A percentile compares a stretch with the other conserved stretches of the same genome.
phyloP scores from a whole-genome alignment of 1,140 invertebrate genomes.

The Lordiphosa clarofinis region DNA sequence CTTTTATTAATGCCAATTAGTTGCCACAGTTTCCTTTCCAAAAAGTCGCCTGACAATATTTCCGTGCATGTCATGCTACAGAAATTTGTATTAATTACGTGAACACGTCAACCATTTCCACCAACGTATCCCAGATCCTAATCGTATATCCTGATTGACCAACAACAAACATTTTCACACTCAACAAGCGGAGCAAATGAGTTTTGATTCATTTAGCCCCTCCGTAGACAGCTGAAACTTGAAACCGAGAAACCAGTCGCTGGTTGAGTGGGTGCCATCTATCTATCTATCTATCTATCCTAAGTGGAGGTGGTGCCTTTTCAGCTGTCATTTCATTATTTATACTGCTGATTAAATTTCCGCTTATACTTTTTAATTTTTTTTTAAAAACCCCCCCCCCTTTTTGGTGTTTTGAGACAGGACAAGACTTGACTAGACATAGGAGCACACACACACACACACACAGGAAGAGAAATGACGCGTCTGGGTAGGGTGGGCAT shows the following conservation, averaged over 20 bases:
- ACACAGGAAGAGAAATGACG: background rate
- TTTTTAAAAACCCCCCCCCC: conserved; percentile 74
- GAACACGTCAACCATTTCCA: background rate
- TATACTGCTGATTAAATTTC: conserved; percentile 78
- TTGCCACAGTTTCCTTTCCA: too few relatives aligned
- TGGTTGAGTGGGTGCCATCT: too few relatives aligned
- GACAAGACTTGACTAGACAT: conserved; percentile 36
- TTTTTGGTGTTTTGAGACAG: conserved; percentile 13
- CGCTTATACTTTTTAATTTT: conserved; percentile 76
- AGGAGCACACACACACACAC: conserved; percentile 33
- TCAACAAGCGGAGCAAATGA: conserved; percentile 61
- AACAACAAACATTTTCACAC: conserved; percentile 21
- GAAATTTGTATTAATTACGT: conserved; percentile 4
- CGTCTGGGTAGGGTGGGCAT: conserved; percentile 3
- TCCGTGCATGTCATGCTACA: too few relatives aligned
- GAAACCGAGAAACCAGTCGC: conserved; percentile 25
- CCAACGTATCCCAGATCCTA: background rate
- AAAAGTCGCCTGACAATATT: too few relatives aligned
- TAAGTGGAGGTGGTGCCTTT: conserved; percentile 30
- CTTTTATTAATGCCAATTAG: too few relatives aligned
- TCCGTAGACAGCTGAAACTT: conserved; percentile 12
- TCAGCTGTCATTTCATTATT: conserved; percentile 76
- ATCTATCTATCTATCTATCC: conserved; percentile 4
- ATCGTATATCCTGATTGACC: conserved; percentile 38
- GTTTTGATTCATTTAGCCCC: conserved; percentile 57